Evolutionary conservation across 2,888 invertebrate genomes (phyloP).

Genomic region (Eretmocerus hayati): DNA sequence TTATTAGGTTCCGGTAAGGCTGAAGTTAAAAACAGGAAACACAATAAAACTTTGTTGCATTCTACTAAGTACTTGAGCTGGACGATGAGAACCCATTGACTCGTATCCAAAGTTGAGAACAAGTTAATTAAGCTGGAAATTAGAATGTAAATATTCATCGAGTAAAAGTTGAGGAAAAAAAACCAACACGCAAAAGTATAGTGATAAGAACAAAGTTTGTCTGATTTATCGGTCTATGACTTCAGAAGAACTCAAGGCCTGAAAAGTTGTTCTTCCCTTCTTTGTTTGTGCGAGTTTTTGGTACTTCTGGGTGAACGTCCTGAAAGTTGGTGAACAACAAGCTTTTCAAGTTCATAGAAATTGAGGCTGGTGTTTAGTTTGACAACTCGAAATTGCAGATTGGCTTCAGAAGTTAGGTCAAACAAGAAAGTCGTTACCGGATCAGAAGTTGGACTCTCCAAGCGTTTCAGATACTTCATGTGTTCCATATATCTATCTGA

Average conservation of each 20-base stretch:
- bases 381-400: slow-evolving; percentile 24
- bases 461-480: slow-evolving; percentile 12
- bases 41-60: too few species aligned
- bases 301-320: slow-evolving; percentile 19
- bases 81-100: too few species aligned
- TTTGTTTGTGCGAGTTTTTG: slow-evolving; percentile 24
- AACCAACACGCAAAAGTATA: too few species aligned
- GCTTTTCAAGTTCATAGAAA: slow-evolving; percentile 25
- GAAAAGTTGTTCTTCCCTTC: slow-evolving; percentile 22
- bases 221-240: slow-evolving; percentile 17
- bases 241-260: slow-evolving; percentile 21
- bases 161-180: too few species aligned
- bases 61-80: too few species aligned
- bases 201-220: slow-evolving; percentile 13
- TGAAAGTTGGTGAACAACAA: slow-evolving; percentile 20
- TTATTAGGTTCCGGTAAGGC: too few species aligned
- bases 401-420: slow-evolving; percentile 24
- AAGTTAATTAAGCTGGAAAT: too few species aligned
- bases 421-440: slow-evolving; percentile 15
- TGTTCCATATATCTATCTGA: slow-evolving; percentile 21
- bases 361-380: slow-evolving; percentile 24
- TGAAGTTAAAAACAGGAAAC: too few species aligned
- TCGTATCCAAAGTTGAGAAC: too few species aligned
- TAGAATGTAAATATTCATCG: too few species aligned
- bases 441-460: slow-evolving; percentile 21